Conservation (phyloP, 2,888 invertebrate genomes). For the Eudemis profundana region DNA sequence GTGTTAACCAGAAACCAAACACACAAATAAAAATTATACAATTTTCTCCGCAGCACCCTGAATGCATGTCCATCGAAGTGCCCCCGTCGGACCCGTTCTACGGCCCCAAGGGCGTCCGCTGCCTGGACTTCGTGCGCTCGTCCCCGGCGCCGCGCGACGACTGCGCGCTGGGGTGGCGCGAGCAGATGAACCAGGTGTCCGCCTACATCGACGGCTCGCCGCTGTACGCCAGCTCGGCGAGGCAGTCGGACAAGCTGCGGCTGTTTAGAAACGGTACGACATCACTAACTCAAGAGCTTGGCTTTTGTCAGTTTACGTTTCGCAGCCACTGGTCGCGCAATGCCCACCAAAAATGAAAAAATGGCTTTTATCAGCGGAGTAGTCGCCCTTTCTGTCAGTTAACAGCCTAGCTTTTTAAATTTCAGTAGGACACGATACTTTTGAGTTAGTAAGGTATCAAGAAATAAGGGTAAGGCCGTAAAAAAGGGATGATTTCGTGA, state of each 20-base stretch:
- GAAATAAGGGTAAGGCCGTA: no score
- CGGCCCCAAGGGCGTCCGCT: constrained; percentile 88
- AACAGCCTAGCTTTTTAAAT: no score
- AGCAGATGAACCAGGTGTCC: constrained; percentile 94
- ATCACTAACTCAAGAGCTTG: no score
- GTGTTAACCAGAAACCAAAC: not conserved
- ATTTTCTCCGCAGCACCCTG: constrained; percentile 88
- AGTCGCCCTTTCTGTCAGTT: no score
- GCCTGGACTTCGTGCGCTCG: constrained; percentile 93
- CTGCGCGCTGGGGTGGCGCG: constrained; percentile 92
- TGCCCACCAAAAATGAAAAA: no score
- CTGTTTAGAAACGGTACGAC: constrained; percentile 89
- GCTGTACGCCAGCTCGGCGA: constrained; percentile 91
- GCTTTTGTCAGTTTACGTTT: no score
- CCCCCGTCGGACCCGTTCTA: constrained; percentile 90
- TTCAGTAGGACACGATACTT: no score
- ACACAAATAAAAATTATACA: not conserved
- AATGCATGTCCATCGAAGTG: constrained; percentile 93
- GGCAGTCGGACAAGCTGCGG: constrained; percentile 90
- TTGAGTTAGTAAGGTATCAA: no score
- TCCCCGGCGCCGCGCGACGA: constrained; percentile 92
- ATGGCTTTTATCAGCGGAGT: no score
- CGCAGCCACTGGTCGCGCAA: no score
- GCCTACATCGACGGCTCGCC: constrained; percentile 93
- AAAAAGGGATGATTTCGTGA: no score